Evolutionary conservation across 2,797 vertebrate species (phyloP), one percentile per base, ranked within the genome.

Genomic region (Smutsia gigantea): DNA sequence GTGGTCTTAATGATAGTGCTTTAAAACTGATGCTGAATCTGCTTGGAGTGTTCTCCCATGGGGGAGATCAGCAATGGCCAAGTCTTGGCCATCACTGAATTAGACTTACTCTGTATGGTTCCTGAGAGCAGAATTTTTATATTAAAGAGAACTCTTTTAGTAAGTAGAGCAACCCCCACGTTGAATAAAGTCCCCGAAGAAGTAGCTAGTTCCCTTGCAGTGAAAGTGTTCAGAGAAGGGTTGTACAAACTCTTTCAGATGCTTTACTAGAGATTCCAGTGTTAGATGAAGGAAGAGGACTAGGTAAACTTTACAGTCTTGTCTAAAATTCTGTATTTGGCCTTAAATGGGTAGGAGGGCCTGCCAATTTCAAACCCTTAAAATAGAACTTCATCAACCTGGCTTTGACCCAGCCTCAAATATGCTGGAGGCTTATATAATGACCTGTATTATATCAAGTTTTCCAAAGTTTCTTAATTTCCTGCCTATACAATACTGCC

Each of bases 391-490:
- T 91, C 42, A n/a, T 91, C 64, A 77, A 19, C 59, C 49, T 92
- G 87, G 29, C 68, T 77, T 87, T 64, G 15, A 61, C 49, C 57
- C 87, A 75, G 84, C 78, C 90, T 95, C 96, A 95, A 78, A 83
- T 88, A 86, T 90, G 25, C 63, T 55, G 39, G 71, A 97, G 31
- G 19, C 94, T 84, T 88, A 10, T 39, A 13, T 94, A 95, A 92
- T 82, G 25, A 91, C 93, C 87, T 82, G 82, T 92, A 37, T 77
- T 95, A 55, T 68, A 89, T 63, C 71, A 75, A 46, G 75, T 96
- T 97, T 97, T 97, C 95, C 96, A 75, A 61, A 94, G 77, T 84
- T 0, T 88, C 95, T 97, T 95, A 72, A 96, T 96, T 97, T 97
- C 96, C 95, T 97, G 83, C 57, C 88, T 95, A 63, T 97, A 92